These are phyloP conservation scores for Chromobotia macracanthus DNA, from an alignment of 2,797 vertebrate species.

Conservation along the genomic window DNA sequence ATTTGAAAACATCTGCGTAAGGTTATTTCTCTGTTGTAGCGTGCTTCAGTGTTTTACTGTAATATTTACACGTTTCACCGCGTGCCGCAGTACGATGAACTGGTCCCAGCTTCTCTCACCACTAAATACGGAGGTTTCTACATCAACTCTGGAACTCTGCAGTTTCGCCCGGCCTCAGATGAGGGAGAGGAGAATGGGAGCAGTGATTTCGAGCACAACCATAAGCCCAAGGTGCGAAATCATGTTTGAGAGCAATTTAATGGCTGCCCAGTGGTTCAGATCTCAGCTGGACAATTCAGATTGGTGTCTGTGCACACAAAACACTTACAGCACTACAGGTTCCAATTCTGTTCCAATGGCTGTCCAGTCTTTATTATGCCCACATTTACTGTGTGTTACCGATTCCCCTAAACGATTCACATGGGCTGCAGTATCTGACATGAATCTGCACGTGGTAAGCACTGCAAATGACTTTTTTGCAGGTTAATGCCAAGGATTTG, in stretches of 20 bases:
- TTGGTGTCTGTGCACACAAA: too few relatives aligned
- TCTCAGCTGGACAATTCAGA: too few relatives aligned
- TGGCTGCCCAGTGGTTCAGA: too few relatives aligned
- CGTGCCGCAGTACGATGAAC: slow-evolving; percentile 85
- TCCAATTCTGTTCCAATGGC: too few relatives aligned
- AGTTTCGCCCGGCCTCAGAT: slow-evolving; percentile 88
- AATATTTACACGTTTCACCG: neutral
- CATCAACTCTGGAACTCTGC: slow-evolving; percentile 88
- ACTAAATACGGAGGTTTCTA: slow-evolving; percentile 95
- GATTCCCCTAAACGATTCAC: neutral
- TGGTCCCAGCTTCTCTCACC: slow-evolving; percentile 90
- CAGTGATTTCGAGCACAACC: slow-evolving; percentile 76
- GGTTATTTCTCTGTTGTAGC: neutral
- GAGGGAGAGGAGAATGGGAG: slow-evolving; percentile 76
- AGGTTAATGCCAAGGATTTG: neutral
- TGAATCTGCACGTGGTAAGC: neutral
- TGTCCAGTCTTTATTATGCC: too few relatives aligned
- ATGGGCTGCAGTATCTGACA: neutral
- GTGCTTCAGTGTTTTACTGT: neutral
- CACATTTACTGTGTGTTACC: too few relatives aligned
- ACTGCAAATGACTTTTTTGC: neutral
- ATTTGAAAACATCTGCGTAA: neutral
- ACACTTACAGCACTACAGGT: too few relatives aligned
- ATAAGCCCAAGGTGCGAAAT: slow-evolving; percentile 79
- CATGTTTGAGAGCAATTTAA: neutral